phyloP scores from a whole-genome alignment of 2,113 vertebrate genomes.

The Ochotona princeps region DNA sequence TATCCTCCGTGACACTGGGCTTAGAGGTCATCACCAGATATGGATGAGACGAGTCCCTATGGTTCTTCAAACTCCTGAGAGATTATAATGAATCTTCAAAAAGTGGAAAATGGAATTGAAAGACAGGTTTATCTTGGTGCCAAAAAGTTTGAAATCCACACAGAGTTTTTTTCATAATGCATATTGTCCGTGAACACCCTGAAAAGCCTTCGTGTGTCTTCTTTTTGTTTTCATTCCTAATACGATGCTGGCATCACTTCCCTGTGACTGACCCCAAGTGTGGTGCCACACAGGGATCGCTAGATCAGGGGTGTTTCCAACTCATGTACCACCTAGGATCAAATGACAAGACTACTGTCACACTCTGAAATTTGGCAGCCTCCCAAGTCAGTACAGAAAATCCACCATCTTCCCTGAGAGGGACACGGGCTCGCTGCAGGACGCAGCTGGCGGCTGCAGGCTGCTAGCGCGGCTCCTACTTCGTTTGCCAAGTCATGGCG shows the following conservation, averaged over 20 bases:
- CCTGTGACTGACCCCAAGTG: constrained; percentile 12
- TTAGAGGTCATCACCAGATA: too few relatives aligned
- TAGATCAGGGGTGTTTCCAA: constrained; percentile 49
- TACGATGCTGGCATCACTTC: not conserved
- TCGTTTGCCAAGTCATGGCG: not conserved
- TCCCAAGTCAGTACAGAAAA: not conserved
- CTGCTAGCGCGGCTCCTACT: not conserved
- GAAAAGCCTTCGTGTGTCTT: not conserved
- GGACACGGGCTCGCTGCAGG: not conserved
- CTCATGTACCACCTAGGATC: not conserved
- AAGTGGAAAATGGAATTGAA: too few relatives aligned
- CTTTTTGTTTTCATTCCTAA: not conserved
- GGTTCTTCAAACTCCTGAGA: too few relatives aligned
- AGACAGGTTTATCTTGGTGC: too few relatives aligned
- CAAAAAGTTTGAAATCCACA: too few relatives aligned
- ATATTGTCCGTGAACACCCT: not conserved
- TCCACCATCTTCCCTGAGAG: not conserved
- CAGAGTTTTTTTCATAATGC: too few relatives aligned
- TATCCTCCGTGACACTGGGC: too few relatives aligned
- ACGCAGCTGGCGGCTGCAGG: not conserved
- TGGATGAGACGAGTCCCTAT: too few relatives aligned
- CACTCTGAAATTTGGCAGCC: constrained; percentile 12
- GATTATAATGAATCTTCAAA: too few relatives aligned
- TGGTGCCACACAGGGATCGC: not conserved
- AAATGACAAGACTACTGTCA: not conserved